Percentiles rank a stretch among this genome's conserved stretches.
phyloP scores from a whole-genome alignment of 2,113 vertebrate species.

The Strix aluco region DNA sequence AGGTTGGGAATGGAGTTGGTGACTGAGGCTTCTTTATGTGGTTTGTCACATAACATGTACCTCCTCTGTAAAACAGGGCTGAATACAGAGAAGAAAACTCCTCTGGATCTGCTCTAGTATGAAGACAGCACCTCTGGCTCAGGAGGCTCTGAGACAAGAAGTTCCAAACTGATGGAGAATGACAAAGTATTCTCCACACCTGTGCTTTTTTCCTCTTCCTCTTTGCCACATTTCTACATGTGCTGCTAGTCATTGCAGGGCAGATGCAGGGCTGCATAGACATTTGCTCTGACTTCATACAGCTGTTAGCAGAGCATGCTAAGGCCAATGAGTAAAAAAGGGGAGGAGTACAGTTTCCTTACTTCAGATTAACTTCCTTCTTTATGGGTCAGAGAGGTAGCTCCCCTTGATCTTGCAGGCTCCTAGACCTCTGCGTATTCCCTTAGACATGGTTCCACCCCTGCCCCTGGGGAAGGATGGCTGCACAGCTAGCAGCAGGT shows the following conservation, averaged over 20 bases:
- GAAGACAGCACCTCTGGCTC: background rate
- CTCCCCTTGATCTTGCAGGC: background rate
- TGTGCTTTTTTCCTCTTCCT: background rate
- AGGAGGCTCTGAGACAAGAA: background rate
- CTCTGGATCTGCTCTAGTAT: background rate
- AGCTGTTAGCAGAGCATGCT: background rate
- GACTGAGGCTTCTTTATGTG: background rate
- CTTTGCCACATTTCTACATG: rapidly evolving
- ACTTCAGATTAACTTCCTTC: background rate
- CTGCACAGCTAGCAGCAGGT: background rate
- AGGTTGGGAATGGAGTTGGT: background rate
- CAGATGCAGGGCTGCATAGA: background rate
- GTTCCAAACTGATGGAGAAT: background rate
- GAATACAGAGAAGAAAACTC: background rate
- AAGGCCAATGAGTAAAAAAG: background rate
- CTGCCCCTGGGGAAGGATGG: background rate
- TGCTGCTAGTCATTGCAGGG: background rate
- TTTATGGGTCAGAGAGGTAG: background rate
- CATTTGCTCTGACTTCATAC: background rate
- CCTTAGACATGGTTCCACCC: background rate
- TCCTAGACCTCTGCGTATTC: background rate
- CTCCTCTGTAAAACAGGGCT: background rate
- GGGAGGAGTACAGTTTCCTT: background rate
- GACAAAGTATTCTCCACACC: background rate
- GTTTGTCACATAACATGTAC: background rate